Evolutionary conservation across 2,113 vertebrate genomes (phyloP).

Genomic region (Candoia aspera): DNA sequence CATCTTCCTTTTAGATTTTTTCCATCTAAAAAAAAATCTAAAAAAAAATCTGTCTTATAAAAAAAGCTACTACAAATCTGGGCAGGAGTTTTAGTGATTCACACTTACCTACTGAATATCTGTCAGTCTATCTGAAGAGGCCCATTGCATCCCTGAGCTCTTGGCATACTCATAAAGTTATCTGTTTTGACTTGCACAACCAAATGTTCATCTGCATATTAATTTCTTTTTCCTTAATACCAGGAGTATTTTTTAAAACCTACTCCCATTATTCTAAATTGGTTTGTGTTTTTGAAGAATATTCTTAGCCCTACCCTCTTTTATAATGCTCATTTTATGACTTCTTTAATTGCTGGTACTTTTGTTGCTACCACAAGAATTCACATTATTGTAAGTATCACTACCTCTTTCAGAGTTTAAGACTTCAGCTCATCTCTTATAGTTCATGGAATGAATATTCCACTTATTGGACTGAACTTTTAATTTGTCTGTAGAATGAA

Average conservation of each 20-base stretch:
- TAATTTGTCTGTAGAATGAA: constrained; percentile 72
- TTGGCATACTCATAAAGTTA: not conserved
- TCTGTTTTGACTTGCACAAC: not conserved
- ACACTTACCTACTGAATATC: not conserved
- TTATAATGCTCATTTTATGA: not conserved
- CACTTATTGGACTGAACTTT: not conserved
- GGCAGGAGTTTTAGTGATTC: not conserved
- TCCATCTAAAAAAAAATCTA: no score
- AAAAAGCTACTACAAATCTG: not conserved
- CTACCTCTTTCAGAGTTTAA: not conserved
- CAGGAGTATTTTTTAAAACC: not conserved
- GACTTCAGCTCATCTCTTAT: not conserved
- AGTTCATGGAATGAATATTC: not conserved
- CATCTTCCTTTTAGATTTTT: not conserved
- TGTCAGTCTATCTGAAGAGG: not conserved
- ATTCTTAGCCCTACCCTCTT: not conserved
- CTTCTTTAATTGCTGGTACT: not conserved
- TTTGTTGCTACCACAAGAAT: not conserved
- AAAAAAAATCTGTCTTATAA: not conserved
- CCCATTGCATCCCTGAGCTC: not conserved
- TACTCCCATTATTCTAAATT: not conserved
- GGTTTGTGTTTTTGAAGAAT: not conserved
- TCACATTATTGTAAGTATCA: not conserved
- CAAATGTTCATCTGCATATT: not conserved
- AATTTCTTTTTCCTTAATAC: not conserved